These are phyloP conservation scores for Keiferia lycopersicella DNA, from an alignment of 2,888 invertebrate genomes.

Conservation along the genomic window DNA sequence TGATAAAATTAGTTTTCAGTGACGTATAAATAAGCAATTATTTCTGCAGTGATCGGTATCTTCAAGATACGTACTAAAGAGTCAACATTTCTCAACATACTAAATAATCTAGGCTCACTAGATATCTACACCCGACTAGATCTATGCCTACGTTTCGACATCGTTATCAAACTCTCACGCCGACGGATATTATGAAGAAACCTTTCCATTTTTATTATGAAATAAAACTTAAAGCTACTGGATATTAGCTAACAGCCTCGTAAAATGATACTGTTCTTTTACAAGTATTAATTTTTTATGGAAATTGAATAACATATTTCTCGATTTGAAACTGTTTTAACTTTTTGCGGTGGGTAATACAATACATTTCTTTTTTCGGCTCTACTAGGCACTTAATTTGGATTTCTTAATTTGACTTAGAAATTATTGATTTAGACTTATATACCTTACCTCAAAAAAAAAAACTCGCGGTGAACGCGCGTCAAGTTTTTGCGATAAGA, in stretches of 20 bases:
- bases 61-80: neutral
- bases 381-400: conserved; percentile 10
- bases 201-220: conserved; percentile 32
- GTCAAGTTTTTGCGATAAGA: too few species aligned
- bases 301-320: neutral
- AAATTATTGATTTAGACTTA: neutral
- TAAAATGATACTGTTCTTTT: conserved; percentile 31
- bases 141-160: conserved; percentile 25
- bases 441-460: too few species aligned
- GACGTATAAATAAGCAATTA: conserved; percentile 14
- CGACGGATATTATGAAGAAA: conserved; percentile 27
- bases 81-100: conserved; percentile 6
- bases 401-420: conserved; percentile 11
- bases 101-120: conserved; percentile 21
- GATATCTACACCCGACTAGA: conserved; percentile 29
- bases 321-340: too few species aligned
- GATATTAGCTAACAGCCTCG: conserved; percentile 33
- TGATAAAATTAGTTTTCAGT: neutral
- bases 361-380: neutral
- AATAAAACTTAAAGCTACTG: conserved; percentile 31
- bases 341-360: too few species aligned
- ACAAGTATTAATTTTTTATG: neutral
- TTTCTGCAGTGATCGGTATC: conserved; percentile 1
- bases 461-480: too few species aligned
- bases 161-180: conserved; percentile 17